Conservation (phyloP, 2,113 vertebrate species). For the Eira barbara region DNA sequence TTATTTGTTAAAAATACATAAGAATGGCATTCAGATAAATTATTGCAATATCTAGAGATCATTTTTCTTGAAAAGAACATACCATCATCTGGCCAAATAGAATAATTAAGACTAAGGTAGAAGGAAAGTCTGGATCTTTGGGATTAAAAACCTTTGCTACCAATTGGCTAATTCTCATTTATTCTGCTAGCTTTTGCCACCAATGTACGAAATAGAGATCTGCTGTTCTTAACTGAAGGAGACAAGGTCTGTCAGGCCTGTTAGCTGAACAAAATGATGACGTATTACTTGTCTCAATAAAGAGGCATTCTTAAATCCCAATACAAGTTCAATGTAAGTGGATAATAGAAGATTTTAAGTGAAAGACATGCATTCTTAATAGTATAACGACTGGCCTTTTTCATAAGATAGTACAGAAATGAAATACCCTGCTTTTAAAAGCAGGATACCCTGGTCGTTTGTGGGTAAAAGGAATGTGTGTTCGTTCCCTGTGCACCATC, state of each 20-base stretch:
- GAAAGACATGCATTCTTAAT: conserved; percentile 3
- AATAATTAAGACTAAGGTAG: conserved; percentile 48
- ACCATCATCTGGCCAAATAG: conserved; percentile 57
- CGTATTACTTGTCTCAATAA: conserved; percentile 68
- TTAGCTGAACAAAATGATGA: conserved; percentile 75
- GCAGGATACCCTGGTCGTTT: conserved; percentile 1
- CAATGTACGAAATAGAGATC: conserved; percentile 12
- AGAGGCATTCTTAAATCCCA: conserved; percentile 75
- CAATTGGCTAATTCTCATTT: conserved; percentile 38
- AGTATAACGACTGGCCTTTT: conserved; percentile 38
- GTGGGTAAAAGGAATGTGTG: conserved; percentile 27
- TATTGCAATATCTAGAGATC: conserved; percentile 34
- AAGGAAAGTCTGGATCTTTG: conserved; percentile 46
- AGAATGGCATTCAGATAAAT: conserved; percentile 52
- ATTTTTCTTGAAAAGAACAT: conserved; percentile 34
- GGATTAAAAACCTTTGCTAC: conserved; percentile 34
- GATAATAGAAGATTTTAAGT: conserved; percentile 65
- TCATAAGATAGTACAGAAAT: conserved; percentile 26
- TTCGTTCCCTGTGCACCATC: neutral
- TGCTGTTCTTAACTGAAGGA: conserved; percentile 58
- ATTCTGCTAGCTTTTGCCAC: conserved; percentile 65
- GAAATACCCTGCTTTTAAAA: neutral
- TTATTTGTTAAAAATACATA: conserved; percentile 75
- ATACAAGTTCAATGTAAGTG: conserved; percentile 60
- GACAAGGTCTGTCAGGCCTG: conserved; percentile 70